Evolutionary conservation across 2,888 invertebrate genomes (phyloP), one percentile per base, ranked within the genome.

Genomic region (Pseudeuparius sepicola): DNA sequence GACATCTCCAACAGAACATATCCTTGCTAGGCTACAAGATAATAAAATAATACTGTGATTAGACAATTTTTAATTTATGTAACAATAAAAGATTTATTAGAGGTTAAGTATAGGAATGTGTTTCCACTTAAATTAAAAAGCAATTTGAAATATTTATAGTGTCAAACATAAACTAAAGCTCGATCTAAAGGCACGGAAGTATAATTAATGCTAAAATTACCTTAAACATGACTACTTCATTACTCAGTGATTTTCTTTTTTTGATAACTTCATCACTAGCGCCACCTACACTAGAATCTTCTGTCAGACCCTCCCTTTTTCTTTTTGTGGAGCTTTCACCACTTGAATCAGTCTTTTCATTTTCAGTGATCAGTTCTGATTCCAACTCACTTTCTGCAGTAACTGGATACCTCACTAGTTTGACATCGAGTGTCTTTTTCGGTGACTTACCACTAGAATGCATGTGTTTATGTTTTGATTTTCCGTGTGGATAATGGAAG

Each of bases 1-100:
- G 89, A 53, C 94, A 94, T 42, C 84, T 68, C 92, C 93, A 96
- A 60, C 94, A 96, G 59, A 80, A 93, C 10, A 73, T 67, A 60
- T 90, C 89, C 54, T 70, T 68, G 14, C 70, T 66, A 24, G 51
- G 51, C 70, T 71, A 39, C 24, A 57, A 51, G 36, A 37, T 39
- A 28, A 31, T 25, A 36, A 35, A 34, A 28, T 20, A 16, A 27
- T 16, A 34, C 17, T 26, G 24, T 25, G 15, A 3, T 4, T 24
- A 11, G 5, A n/a, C n/a, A n/a, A n/a, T n/a, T n/a, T n/a, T n/a
- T n/a, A n/a, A n/a, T n/a, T n/a, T n/a, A n/a, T n/a, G n/a, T n/a
- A n/a, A n/a, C n/a, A n/a, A n/a, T n/a, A n/a, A n/a, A n/a, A n/a
- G n/a, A n/a, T n/a, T n/a, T n/a, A n/a, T n/a, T n/a, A n/a, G 20